Percentiles rank a stretch among this genome's conserved stretches.
Conservation (phyloP, 2,888 invertebrate genomes). For the Philhelius pedissequus region DNA sequence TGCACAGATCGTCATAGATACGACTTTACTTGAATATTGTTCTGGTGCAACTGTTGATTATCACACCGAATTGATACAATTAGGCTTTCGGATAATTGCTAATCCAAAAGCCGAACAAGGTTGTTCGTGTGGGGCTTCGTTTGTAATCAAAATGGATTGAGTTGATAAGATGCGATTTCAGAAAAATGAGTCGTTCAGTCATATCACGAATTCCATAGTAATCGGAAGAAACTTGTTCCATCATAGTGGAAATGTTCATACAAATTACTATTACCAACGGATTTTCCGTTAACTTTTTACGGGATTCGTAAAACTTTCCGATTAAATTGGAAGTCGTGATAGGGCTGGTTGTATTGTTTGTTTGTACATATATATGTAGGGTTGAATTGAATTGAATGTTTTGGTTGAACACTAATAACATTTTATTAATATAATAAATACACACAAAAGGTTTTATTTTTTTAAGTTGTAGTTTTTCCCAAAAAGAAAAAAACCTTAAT, state of each 20-base stretch:
- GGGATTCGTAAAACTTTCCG: no score
- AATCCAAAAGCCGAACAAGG: slow-evolving; percentile 98
- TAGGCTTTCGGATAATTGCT: slow-evolving; percentile 93
- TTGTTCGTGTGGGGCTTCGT: slow-evolving; percentile 99
- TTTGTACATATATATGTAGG: background rate
- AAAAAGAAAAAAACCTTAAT: background rate
- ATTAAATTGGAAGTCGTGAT: no score
- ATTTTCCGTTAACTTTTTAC: no score
- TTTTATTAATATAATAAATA: slow-evolving; percentile 71
- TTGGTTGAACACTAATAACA: slow-evolving; percentile 70
- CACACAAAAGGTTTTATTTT: slow-evolving; percentile 63
- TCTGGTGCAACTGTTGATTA: slow-evolving; percentile 97
- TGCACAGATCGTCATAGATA: slow-evolving; percentile 92
- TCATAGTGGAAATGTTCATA: no score
- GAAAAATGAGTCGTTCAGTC: background rate
- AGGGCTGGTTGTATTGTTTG: no score
- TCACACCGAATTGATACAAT: slow-evolving; percentile 94
- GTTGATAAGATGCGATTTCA: background rate
- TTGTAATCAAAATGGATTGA: slow-evolving; percentile 90
- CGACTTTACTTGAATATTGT: slow-evolving; percentile 93
- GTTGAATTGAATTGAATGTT: background rate
- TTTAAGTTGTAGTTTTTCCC: slow-evolving; percentile 14
- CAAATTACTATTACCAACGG: no score
- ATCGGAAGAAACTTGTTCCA: no score
- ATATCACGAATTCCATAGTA: no score